phyloP scores from a whole-genome alignment of 1,140 invertebrate species.

The Macrosteles quadrilineatus region DNA sequence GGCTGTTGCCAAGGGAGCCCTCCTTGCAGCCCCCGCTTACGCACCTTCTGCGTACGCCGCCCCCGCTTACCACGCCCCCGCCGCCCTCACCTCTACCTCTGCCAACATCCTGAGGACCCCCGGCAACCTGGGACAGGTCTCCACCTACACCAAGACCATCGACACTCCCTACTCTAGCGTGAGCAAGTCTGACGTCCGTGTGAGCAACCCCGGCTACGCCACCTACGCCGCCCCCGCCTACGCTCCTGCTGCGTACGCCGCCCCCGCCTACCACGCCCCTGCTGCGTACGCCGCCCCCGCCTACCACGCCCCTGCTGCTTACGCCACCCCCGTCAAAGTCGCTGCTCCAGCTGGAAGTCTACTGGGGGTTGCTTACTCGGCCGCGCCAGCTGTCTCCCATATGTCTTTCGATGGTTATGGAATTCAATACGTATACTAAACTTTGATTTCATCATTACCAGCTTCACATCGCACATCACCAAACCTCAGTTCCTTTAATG shows the following conservation, averaged over 20 bases:
- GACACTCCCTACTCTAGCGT: slow-evolving; percentile 49
- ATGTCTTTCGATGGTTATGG: slow-evolving; percentile 42
- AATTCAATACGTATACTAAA: slow-evolving; percentile 44
- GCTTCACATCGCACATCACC: slow-evolving; percentile 15
- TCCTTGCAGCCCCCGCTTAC: slow-evolving; percentile 30
- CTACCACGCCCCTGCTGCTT: slow-evolving; percentile 34
- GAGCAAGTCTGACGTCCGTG: slow-evolving; percentile 49
- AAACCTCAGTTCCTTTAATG: too few species aligned
- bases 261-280: slow-evolving; percentile 37
- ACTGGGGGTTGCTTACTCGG: slow-evolving; percentile 41
- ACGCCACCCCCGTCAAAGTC: slow-evolving; percentile 35
- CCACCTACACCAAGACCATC: slow-evolving; percentile 48
- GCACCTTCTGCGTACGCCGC: slow-evolving; percentile 43
- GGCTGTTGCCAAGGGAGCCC: slow-evolving; percentile 36
- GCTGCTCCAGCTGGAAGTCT: slow-evolving; percentile 33
- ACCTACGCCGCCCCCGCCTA: slow-evolving; percentile 33
- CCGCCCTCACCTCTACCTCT: slow-evolving; percentile 43
- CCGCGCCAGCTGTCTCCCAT: slow-evolving; percentile 43
- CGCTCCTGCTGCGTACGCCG: slow-evolving; percentile 39
- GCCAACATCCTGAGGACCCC: slow-evolving; percentile 46
- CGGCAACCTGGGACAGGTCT: slow-evolving; percentile 47
- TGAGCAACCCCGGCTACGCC: slow-evolving; percentile 47
- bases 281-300: slow-evolving; percentile 39
- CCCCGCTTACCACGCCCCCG: slow-evolving; percentile 42
- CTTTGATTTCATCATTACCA: slow-evolving; percentile 23